Evolutionary conservation across 2,888 invertebrate species (phyloP), one percentile per base, ranked within the genome.

Genomic region (Tenthredo livida): DNA sequence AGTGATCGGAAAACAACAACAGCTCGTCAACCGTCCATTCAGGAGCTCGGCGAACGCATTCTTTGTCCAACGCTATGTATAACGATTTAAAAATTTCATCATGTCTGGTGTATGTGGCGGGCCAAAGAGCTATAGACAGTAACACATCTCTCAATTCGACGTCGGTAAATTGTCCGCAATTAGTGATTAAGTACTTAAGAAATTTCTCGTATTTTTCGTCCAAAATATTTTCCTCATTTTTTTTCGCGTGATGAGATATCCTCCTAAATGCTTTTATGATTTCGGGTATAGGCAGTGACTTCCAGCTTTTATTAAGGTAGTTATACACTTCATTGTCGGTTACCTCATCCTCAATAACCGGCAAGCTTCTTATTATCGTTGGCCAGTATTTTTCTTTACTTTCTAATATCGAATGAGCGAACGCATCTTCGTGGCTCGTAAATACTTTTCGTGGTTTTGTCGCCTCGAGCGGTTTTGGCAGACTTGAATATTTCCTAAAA

Each of bases 61-160:
- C 95, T 87, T 95, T 94, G 90, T 97, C 97, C 77, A 97, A 90
- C 15, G 95, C 95, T 82, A 94, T 95, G 96, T 96, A 96, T 0
- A 97, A 92, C 89, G 95, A 95, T 85, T 95, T 94, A 89, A 94
- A 96, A 91, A 96, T 96, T 85, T 94, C 94, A 4, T 95, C 94
- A 84, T 94, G 93, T 10, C 94, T 92, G 0, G 95, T 94, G 25
- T 92, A 91, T 21, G 95, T 94, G 78, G 92, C 91, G 0, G 96
- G 95, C 93, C 95, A 95, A 67, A 94, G 90, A 2, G 90, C 90
- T 10, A 97, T 87, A 78, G 94, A 93, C 83, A 93, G 92, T 87
- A 97, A 94, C 47, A 96, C 87, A 21, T 91, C 91, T 73, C 94
- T 90, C 40, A 97, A 88, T 90, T 97, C 94, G 0, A 94, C 93